Conservation (phyloP, 1,140 invertebrate species). For the Linepithema humile region DNA sequence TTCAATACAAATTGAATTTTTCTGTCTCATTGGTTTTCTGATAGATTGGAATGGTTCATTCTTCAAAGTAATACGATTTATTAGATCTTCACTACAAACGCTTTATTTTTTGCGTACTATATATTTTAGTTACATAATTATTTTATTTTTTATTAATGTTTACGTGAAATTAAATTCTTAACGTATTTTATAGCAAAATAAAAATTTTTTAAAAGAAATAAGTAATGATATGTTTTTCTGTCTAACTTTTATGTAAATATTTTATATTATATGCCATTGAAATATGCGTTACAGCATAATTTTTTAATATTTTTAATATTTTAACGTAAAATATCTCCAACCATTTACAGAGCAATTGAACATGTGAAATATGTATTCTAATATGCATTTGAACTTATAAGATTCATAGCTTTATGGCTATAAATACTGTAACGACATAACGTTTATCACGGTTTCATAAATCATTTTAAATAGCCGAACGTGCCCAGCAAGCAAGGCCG, state of each 20-base stretch:
- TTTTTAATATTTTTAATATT: too few relatives aligned
- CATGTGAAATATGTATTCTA: too few relatives aligned
- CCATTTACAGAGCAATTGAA: too few relatives aligned
- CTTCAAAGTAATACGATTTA: not conserved
- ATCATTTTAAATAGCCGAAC: too few relatives aligned
- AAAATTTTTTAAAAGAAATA: not conserved
- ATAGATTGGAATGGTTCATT: not conserved
- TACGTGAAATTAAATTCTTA: not conserved
- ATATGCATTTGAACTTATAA: too few relatives aligned
- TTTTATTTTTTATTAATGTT: not conserved
- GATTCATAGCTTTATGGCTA: too few relatives aligned
- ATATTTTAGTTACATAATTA: not conserved
- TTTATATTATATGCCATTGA: not conserved
- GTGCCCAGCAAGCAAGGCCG: too few relatives aligned
- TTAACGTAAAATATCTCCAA: too few relatives aligned
- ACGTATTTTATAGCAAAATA: not conserved
- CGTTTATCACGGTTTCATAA: too few relatives aligned
- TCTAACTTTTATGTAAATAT: not conserved
- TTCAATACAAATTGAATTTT: constrained; percentile 33
- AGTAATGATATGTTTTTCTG: not conserved
- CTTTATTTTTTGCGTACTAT: not conserved
- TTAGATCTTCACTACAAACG: not conserved
- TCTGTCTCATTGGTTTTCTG: not conserved
- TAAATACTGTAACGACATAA: too few relatives aligned
- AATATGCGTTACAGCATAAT: too few relatives aligned